These are phyloP conservation scores for Drosophila ustulata DNA, from an alignment of 2,888 invertebrate species.

Conservation along the genomic window DNA sequence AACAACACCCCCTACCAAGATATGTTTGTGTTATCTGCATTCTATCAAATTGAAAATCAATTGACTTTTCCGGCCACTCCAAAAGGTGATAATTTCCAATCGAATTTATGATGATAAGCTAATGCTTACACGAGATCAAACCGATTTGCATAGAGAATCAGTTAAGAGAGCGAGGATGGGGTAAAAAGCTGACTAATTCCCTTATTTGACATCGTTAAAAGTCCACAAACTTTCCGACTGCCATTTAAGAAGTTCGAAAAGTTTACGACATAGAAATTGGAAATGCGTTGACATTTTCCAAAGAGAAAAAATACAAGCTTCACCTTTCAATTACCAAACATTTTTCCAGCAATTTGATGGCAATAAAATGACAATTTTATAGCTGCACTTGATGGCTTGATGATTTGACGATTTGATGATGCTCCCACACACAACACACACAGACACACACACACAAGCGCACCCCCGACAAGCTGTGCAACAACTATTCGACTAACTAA, in stretches of 20 bases:
- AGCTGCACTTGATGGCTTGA: constrained; percentile 59
- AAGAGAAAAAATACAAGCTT: constrained; percentile 23
- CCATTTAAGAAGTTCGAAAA: constrained; percentile 12
- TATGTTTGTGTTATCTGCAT: not conserved
- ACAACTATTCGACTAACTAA: constrained; percentile 62
- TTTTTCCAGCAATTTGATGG: constrained; percentile 53
- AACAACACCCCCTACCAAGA: constrained; percentile 41
- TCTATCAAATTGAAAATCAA: constrained; percentile 49
- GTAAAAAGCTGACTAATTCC: constrained; percentile 33
- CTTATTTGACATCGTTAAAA: constrained; percentile 33
- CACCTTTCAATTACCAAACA: constrained; percentile 50
- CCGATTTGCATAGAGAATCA: constrained; percentile 45
- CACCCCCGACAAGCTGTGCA: constrained; percentile 20
- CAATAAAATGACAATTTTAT: constrained; percentile 67
- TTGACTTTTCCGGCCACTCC: constrained; percentile 54
- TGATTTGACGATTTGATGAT: constrained; percentile 49
- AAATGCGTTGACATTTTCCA: constrained; percentile 36
- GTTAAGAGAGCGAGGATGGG: constrained; percentile 2
- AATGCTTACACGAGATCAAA: constrained; percentile 35
- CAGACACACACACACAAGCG: constrained; percentile 3
- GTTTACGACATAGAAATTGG: constrained; percentile 20
- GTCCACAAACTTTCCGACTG: constrained; percentile 3
- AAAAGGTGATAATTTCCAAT: constrained; percentile 46
- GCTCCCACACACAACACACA: constrained; percentile 7
- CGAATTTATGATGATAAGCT: constrained; percentile 58